A percentile compares a stretch with the other conserved stretches of the same genome.
Evolutionary conservation across 2,113 vertebrate species (phyloP).

Genomic region (Macquaria ambigua): DNA sequence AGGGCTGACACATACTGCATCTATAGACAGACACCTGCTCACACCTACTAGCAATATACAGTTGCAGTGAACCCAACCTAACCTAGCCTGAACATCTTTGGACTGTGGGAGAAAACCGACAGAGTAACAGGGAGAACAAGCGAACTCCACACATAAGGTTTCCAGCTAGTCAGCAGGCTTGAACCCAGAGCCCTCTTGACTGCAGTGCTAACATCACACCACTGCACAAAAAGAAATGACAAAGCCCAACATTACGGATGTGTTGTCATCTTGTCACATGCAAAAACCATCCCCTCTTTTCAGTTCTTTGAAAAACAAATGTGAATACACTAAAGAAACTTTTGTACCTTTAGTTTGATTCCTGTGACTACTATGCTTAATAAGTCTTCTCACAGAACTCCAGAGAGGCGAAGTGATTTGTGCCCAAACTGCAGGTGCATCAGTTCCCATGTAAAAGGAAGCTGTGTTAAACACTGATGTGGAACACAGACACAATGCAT

Average conservation of each 20-base stretch:
- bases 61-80: not conserved
- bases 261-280: not conserved
- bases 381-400: not conserved
- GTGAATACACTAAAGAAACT: not conserved
- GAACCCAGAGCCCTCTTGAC: not conserved
- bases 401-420: not conserved
- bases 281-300: not conserved
- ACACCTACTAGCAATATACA: not conserved
- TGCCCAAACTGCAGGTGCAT: slow-evolving; percentile 5
- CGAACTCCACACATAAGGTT: not conserved
- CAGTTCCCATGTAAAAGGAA: not conserved
- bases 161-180: not conserved
- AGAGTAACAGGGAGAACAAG: not conserved
- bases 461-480: not conserved
- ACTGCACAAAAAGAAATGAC: not conserved
- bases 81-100: not conserved
- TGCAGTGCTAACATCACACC: no score
- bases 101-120: not conserved
- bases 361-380: not conserved
- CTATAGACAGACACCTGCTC: not conserved
- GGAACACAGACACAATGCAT: not conserved
- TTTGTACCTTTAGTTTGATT: not conserved
- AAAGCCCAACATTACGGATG: not conserved
- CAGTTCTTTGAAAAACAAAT: not conserved
- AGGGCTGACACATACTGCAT: not conserved